Conservation (phyloP, 2,797 vertebrate genomes). For the Myotis vivesi region DNA sequence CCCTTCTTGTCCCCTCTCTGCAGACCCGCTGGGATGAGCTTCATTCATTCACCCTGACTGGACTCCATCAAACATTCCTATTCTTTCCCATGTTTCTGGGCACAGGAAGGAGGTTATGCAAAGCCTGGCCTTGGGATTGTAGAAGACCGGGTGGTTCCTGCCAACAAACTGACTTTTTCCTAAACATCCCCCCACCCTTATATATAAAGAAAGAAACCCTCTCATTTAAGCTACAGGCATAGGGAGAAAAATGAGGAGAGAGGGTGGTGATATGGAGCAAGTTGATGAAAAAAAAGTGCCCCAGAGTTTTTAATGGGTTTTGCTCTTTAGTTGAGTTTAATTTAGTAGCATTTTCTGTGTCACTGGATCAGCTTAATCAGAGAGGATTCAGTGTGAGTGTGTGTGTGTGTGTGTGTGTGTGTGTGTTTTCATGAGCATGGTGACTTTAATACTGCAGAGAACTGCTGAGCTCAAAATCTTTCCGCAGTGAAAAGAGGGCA, state of each 20-base stretch:
- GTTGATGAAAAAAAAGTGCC: neutral
- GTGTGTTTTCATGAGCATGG: neutral
- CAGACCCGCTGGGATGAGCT: neutral
- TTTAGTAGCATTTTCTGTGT: conserved; percentile 63
- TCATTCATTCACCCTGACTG: neutral
- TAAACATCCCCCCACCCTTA: neutral
- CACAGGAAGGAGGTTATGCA: neutral
- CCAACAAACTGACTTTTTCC: conserved; percentile 15
- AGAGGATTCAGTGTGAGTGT: neutral
- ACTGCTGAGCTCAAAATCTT: conserved; percentile 33
- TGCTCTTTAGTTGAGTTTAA: conserved; percentile 25
- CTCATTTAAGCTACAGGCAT: neutral
- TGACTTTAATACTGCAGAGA: neutral
- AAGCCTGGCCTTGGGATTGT: neutral
- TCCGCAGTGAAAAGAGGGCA: neutral
- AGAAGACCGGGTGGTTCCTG: neutral
- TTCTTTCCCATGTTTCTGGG: neutral
- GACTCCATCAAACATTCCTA: neutral
- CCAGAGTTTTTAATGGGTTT: neutral
- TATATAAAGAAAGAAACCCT: neutral
- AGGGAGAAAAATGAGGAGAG: neutral
- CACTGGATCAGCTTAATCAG: conserved; percentile 47
- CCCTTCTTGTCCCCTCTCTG: neutral
- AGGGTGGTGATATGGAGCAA: neutral
- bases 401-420: neutral